Evolutionary conservation across 1,140 invertebrate species (phyloP), one percentile per base, ranked within the genome.

Genomic region (Drosophila triauraria): DNA sequence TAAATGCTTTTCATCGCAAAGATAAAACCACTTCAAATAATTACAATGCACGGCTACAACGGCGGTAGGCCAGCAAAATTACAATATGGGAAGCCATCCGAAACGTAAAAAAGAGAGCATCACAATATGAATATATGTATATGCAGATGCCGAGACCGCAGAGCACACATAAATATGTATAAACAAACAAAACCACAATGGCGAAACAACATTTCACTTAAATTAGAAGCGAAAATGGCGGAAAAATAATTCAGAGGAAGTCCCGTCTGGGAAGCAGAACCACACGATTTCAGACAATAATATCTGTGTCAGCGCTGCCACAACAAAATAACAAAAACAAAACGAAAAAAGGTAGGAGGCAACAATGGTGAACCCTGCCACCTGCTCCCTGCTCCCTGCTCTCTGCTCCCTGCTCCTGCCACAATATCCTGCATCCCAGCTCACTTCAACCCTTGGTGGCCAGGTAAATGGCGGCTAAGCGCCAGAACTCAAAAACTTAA

Each of bases 21-120:
- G 63, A 53, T 69, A 75, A 87, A 83, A 87, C 80, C 84, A 87
- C 84, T 87, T 87, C 63, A 87, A 87, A 80, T 87, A 87, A 87
- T 87, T 87, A 87, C 84, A 87, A 86, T 80, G 76, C 71, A 76
- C 46, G 76, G 32, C 32, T 38, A 54, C 32, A 38, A 38, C 30
- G 17, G 32, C 12, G 51, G 60, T 48, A 48, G 20, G 58, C 38
- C 51, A 54, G 68, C 50, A 54, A 51, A 71, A 70, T 67, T 67
- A 75, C 61, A 79, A 78, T 63, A 78, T 78, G 75, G 46, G 43
- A 78, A 63, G 65, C 57, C 51, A 57, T 54, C 53, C 50, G 64
- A 77, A 75, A 46, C 38, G 30, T 43, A 42, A 72, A 59, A 59
- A 68, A 75, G 64, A 53, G 64, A 50, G 63, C 63, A 80, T 40